phyloP scores from a whole-genome alignment of 2,113 vertebrate genomes.

The Chauna torquata region DNA sequence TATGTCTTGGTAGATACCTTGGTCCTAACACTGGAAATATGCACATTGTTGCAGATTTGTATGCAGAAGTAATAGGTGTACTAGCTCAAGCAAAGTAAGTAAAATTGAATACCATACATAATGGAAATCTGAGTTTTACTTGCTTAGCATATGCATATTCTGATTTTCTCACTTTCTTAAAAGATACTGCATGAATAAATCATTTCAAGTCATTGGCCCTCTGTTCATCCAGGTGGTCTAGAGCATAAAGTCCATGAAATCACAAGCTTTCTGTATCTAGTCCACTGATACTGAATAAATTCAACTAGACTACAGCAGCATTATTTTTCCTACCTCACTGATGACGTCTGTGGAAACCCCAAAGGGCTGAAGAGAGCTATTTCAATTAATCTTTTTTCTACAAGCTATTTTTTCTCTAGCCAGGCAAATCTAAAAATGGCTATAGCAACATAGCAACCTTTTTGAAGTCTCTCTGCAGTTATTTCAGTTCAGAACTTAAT shows the following conservation, averaged over 20 bases:
- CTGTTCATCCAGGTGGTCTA: conserved; percentile 16
- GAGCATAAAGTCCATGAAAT: background rate
- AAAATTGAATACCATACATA: background rate
- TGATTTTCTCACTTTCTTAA: background rate
- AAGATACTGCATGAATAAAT: background rate
- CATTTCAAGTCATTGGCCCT: background rate
- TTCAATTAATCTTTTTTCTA: conserved; percentile 32
- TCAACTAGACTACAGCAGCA: background rate
- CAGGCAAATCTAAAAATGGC: conserved; percentile 54
- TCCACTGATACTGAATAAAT: background rate
- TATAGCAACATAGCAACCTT: conserved; percentile 28
- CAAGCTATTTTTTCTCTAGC: conserved; percentile 45
- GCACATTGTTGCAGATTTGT: conserved; percentile 98
- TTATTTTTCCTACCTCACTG: conserved; percentile 38
- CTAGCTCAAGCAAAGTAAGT: conserved; percentile 97
- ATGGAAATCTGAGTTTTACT: background rate
- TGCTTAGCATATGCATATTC: background rate
- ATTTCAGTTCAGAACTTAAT: conserved; percentile 28
- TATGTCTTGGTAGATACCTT: conserved; percentile 84
- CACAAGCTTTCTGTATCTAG: background rate
- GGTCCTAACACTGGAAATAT: conserved; percentile 98
- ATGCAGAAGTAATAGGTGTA: conserved; percentile 96
- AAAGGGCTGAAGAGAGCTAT: conserved; percentile 51
- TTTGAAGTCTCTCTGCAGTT: background rate
- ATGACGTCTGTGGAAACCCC: conserved; percentile 18